Conservation (phyloP, 2,797 vertebrate species). For the Caiman crocodilus region DNA sequence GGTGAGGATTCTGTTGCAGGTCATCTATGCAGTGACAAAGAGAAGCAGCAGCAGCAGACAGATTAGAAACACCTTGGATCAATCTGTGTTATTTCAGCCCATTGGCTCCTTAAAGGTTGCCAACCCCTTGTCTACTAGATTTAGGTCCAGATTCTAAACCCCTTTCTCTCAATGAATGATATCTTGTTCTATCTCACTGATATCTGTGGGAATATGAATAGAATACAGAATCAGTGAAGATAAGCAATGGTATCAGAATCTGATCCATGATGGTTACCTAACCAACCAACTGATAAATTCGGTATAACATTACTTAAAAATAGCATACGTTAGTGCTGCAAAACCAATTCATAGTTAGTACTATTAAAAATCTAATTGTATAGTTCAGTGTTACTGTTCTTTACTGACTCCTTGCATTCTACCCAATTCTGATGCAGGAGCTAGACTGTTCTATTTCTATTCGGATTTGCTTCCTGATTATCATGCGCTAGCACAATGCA, state of each 20-base stretch:
- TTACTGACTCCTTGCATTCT: neutral
- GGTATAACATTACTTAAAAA: neutral
- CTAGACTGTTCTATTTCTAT: neutral
- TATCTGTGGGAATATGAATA: neutral
- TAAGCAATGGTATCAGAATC: neutral
- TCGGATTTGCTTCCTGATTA: neutral
- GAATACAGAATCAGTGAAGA: fast-evolving
- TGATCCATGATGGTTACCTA: neutral
- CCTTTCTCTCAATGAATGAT: neutral
- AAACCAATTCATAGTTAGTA: neutral
- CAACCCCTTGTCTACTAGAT: too few species aligned
- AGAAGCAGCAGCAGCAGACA: too few species aligned
- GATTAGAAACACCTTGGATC: too few species aligned
- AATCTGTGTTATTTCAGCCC: too few species aligned
- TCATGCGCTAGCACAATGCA: neutral
- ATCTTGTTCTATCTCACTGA: neutral
- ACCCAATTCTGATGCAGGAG: neutral
- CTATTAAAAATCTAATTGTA: neutral
- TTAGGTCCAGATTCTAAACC: neutral
- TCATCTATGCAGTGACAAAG: too few species aligned
- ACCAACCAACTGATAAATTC: neutral
- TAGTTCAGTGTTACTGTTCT: neutral
- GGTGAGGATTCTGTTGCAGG: too few species aligned
- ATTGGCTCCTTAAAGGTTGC: too few species aligned
- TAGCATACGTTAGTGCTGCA: neutral